These are phyloP conservation scores for Oryctes rhinoceros DNA, from an alignment of 1,140 invertebrate species.

Conservation along the genomic window DNA sequence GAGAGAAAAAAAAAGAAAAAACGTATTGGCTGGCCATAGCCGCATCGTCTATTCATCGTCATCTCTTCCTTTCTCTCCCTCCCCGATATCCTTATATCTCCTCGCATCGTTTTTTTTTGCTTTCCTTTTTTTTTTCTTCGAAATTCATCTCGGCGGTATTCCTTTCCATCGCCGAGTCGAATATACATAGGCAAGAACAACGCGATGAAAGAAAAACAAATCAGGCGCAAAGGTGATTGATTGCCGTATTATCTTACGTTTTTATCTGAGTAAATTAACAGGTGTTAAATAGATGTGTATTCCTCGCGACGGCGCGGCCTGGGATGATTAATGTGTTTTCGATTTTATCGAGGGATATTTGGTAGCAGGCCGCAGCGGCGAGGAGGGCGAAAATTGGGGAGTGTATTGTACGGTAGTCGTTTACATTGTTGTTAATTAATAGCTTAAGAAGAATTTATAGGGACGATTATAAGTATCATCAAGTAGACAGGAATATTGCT, in stretches of 20 bases:
- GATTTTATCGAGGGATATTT: background rate
- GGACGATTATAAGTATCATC: too few relatives aligned
- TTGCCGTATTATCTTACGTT: constrained; percentile 23
- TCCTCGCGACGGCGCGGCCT: background rate
- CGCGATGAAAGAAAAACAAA: constrained; percentile 1
- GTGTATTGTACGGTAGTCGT: too few relatives aligned
- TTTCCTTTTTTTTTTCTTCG: constrained; percentile 1
- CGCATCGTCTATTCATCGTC: background rate
- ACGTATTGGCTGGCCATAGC: background rate
- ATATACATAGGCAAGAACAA: background rate
- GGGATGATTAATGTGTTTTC: constrained; percentile 23
- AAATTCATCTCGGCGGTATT: background rate
- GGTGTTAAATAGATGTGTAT: constrained; percentile 19
- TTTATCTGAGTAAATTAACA: constrained; percentile 25
- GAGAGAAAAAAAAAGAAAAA: constrained; percentile 19
- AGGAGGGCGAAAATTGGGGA: too few relatives aligned
- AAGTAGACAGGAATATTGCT: too few relatives aligned
- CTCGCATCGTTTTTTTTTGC: background rate
- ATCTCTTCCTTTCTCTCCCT: background rate
- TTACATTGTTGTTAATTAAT: too few relatives aligned
- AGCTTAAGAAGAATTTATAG: too few relatives aligned
- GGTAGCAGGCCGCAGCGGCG: too few relatives aligned
- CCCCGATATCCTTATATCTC: background rate
- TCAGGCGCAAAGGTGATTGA: background rate
- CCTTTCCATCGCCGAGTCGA: background rate